A percentile compares a stretch with the other conserved stretches of the same genome.
These are phyloP conservation scores for Alexandromys fortis DNA, from an alignment of 2,113 vertebrate species.

Conservation along the genomic window DNA sequence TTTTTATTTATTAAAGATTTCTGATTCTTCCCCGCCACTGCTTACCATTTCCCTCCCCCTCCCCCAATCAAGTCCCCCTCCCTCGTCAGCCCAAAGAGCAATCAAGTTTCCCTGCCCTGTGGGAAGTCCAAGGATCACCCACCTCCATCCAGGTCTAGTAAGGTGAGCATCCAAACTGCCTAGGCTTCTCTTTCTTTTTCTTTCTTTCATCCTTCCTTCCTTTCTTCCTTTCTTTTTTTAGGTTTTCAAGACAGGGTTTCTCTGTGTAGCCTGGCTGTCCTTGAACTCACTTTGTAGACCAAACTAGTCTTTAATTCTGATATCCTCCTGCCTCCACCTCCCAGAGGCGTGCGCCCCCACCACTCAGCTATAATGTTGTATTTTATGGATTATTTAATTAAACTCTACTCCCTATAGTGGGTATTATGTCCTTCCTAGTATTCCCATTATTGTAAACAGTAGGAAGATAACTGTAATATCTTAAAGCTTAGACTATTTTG, in stretches of 20 bases:
- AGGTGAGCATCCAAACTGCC: no score
- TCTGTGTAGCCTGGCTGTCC: neutral
- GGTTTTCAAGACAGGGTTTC: neutral
- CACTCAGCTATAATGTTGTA: neutral
- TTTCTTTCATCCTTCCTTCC: no score
- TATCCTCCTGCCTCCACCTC: neutral
- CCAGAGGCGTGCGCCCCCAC: neutral
- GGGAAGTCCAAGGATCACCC: no score
- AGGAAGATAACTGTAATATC: constrained; percentile 16
- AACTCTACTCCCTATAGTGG: neutral
- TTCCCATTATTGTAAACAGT: constrained; percentile 40
- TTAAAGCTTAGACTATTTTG: neutral
- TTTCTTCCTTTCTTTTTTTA: neutral
- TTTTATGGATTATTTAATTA: constrained; percentile 32
- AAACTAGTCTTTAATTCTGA: neutral
- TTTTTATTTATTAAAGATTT: no score
- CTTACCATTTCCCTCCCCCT: no score
- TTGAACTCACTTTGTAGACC: neutral
- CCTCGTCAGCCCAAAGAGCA: no score
- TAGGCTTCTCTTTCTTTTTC: no score
- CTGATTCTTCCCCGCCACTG: no score
- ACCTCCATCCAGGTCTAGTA: no score
- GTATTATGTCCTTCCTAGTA: neutral
- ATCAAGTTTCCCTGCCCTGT: no score
- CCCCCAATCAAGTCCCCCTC: no score